Conservation (phyloP, 2,888 invertebrate genomes). For the Acrocera orbiculus region DNA sequence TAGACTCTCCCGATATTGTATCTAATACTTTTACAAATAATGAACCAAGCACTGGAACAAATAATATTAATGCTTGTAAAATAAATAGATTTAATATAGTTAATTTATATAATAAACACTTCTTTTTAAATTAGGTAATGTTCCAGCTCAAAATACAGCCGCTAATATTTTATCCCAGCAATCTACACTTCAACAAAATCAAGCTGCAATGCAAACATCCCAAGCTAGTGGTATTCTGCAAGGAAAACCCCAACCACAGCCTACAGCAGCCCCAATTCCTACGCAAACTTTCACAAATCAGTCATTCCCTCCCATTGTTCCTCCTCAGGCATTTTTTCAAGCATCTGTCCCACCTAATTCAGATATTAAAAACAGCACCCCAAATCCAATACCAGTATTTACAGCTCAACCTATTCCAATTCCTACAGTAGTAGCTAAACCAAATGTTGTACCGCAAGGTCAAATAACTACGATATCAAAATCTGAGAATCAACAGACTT, state of each 20-base stretch:
- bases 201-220: constrained; percentile 16
- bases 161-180: constrained; percentile 8
- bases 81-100: neutral
- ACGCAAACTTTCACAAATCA: constrained; percentile 77
- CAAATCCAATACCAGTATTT: constrained; percentile 5
- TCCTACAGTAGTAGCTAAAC: constrained; percentile 5
- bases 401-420: constrained; percentile 6
- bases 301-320: constrained; percentile 39
- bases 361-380: constrained; percentile 5
- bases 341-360: constrained; percentile 6
- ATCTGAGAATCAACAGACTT: constrained; percentile 6
- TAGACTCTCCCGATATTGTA: constrained; percentile 49
- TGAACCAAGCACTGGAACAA: too few relatives aligned
- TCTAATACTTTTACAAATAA: constrained; percentile 19
- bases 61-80: too few relatives aligned
- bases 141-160: constrained; percentile 3
- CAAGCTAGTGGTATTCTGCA: neutral
- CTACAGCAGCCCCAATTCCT: constrained; percentile 39
- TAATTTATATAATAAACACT: neutral
- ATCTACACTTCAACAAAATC: constrained; percentile 10
- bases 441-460: constrained; percentile 1
- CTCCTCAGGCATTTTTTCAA: constrained; percentile 10
- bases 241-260: constrained; percentile 1
- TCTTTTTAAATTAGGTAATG: constrained; percentile 1
- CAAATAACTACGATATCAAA: too few relatives aligned